Base-by-base conservation (phyloP, 2,113 vertebrate species). In the Neodon shergylaensis region DNA sequence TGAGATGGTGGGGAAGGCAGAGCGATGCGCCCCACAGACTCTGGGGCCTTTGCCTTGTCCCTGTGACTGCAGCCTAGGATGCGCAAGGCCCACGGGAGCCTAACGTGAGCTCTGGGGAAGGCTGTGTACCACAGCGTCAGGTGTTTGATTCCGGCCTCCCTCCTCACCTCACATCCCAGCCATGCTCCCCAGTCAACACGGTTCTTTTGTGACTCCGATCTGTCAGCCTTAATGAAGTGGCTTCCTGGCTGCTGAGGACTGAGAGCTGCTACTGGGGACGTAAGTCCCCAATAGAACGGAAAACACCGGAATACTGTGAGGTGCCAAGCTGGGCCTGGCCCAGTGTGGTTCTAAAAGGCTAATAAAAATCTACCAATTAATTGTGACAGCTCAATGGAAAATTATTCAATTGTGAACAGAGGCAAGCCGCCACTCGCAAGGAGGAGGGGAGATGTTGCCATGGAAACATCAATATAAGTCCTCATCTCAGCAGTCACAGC, bases 391-490 rank as follows among this genome's bases (percentile, higher is more conserved):
- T 47, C 98, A 94, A 96, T 97, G 96, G 98, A 96, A 97, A 98
- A 98, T 98, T 98, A 97, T 90, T 96, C 97, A 94, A 4, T 97
- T 95, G 97, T 96, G 96, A 97, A 90, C 98, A 96, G 96, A 95
- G 91, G 95, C 74, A 19, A 94, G 94, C 5, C 66, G 26, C 68
- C 16, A 83, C 98, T 97, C 68, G 0, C 7, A 76, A 95, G 93
- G 94, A 96, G 89, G 54, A 17, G 90, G 92, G 95, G 81, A 84
- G 68, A 22, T 0, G 98, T 98, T 98, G 97, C 98, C 97, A 98
- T 98, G 24, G 98, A 72, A 98, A 98, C 98, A 79, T 98, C 96
- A 11, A 98, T 98, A 94, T 47, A 74, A 89, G 95, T 94, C 98
- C 95, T 91, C 10, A 1, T 89, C 95, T 94, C 54, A 0, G 49